These are phyloP conservation scores for Calephelis nemesis DNA, from an alignment of 1,140 invertebrate genomes.

Conservation along the genomic window DNA sequence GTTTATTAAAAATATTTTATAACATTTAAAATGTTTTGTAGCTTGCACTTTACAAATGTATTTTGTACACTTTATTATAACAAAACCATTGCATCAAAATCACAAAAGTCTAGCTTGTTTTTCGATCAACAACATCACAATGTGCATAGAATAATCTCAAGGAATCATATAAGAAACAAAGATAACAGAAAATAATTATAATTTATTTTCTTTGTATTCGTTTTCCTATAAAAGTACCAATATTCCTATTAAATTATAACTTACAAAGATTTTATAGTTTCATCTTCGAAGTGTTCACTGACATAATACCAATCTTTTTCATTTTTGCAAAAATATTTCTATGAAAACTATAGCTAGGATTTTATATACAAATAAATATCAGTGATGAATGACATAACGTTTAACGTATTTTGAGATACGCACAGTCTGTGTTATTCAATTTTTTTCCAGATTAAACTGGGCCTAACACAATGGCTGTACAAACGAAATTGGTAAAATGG, in stretches of 20 bases:
- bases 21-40: no score
- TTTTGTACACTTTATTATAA: no score
- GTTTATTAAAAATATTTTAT: no score
- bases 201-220: neutral
- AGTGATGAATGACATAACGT: neutral
- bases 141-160: neutral
- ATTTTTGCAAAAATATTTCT: conserved; percentile 9
- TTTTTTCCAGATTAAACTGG: no score
- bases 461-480: no score
- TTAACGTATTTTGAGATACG: neutral
- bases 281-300: neutral
- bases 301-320: conserved; percentile 8
- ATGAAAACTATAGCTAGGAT: conserved; percentile 13
- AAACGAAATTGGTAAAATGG: no score
- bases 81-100: no score
- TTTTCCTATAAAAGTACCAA: neutral
- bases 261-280: neutral
- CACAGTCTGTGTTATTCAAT: no score
- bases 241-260: neutral
- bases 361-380: conserved; percentile 17
- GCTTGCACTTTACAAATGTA: no score
- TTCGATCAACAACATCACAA: neutral
- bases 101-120: neutral
- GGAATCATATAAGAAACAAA: neutral
- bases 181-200: conserved; percentile 1